Evolutionary conservation across 2,113 vertebrate genomes (phyloP).

Genomic region (Odobenus rosmarus): DNA sequence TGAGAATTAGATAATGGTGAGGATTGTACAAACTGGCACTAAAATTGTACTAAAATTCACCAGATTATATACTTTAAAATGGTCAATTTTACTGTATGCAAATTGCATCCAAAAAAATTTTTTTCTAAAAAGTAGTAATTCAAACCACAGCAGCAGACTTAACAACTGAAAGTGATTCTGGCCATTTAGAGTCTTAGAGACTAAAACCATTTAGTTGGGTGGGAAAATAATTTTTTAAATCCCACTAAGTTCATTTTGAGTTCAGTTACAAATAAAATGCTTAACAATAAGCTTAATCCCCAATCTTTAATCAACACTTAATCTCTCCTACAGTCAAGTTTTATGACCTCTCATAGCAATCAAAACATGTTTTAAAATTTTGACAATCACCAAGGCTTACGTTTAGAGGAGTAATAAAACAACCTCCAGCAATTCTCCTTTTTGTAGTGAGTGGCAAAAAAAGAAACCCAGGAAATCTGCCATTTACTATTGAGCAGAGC

Average conservation of each 20-base stretch:
- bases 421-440: background rate
- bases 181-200: background rate
- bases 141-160: background rate
- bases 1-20: background rate
- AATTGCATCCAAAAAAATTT: background rate
- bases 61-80: background rate
- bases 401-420: background rate
- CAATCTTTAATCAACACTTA: background rate
- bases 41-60: background rate
- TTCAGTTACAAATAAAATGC: slow-evolving; percentile 16
- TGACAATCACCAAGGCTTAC: background rate
- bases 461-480: background rate
- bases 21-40: background rate
- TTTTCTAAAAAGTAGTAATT: background rate
- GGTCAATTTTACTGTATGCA: background rate
- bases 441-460: background rate
- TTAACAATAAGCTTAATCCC: background rate
- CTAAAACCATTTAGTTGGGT: background rate
- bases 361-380: background rate
- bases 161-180: background rate
- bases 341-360: background rate
- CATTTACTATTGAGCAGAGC: background rate
- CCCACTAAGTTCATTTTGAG: slow-evolving; percentile 24
- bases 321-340: background rate
- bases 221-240: background rate